These are phyloP conservation scores for Oscheius sp. DNA, from an alignment of 2,888 invertebrate genomes.

Conservation along the genomic window DNA sequence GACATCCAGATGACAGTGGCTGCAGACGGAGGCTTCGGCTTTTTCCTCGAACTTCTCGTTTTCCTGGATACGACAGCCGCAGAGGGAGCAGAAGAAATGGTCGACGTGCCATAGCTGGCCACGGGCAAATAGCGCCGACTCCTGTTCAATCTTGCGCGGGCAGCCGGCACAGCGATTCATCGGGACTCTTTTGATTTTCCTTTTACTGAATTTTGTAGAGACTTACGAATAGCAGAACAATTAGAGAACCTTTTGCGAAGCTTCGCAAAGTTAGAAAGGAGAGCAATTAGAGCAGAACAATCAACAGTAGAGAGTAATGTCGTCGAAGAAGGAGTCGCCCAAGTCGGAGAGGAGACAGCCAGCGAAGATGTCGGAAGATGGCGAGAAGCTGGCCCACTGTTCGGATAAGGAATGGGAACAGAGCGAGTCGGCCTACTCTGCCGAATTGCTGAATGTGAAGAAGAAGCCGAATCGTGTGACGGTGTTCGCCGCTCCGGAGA, in stretches of 20 bases:
- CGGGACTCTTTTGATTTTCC: neutral
- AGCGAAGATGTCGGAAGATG: slow-evolving; percentile 29
- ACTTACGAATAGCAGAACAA: no score
- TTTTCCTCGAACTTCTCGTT: slow-evolving; percentile 33
- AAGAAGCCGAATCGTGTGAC: slow-evolving; percentile 58
- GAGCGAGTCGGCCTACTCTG: slow-evolving; percentile 56
- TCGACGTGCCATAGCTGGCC: slow-evolving; percentile 30
- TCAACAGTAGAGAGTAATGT: neutral
- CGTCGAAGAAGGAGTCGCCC: no score
- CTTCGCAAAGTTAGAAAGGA: no score
- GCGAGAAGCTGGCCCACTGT: slow-evolving; percentile 51
- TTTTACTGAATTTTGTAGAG: no score
- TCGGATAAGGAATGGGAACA: slow-evolving; percentile 55
- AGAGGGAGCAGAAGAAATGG: slow-evolving; percentile 30
- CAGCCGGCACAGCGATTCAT: slow-evolving; percentile 35
- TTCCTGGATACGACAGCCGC: slow-evolving; percentile 33
- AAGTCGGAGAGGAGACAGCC: neutral
- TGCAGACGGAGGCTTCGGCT: slow-evolving; percentile 24
- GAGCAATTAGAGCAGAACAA: neutral
- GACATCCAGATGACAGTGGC: slow-evolving; percentile 24
- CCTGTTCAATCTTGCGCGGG: slow-evolving; percentile 27
- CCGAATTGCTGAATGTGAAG: slow-evolving; percentile 58
- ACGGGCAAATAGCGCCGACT: slow-evolving; percentile 29
- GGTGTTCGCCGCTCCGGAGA: slow-evolving; percentile 53
- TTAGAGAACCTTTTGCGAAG: no score